Conservation (phyloP, 2,113 vertebrate genomes). For the Peromyscus californicus region DNA sequence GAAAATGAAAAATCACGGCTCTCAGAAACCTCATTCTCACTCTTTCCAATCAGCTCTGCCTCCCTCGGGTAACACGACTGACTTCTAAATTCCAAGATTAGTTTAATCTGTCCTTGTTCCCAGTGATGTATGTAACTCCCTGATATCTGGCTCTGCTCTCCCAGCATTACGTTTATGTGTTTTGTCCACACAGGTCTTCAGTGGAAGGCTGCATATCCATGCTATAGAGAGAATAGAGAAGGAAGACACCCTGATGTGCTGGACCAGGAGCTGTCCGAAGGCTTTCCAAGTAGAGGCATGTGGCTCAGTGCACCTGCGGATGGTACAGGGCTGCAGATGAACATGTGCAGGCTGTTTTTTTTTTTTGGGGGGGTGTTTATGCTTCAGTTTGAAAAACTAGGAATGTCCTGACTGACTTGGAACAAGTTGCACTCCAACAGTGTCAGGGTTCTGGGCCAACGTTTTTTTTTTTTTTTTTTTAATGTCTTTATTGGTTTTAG, state of each 20-base stretch:
- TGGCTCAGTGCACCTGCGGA: too few relatives aligned
- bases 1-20: not conserved
- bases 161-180: not conserved
- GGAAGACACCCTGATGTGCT: accelerated
- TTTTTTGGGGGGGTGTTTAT: too few relatives aligned
- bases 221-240: not conserved
- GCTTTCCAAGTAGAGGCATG: too few relatives aligned
- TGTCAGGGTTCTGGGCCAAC: accelerated
- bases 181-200: accelerated
- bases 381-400: too few relatives aligned
- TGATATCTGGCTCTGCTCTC: not conserved
- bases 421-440: too few relatives aligned
- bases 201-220: not conserved
- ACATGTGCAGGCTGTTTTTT: too few relatives aligned
- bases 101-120: not conserved
- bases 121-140: not conserved
- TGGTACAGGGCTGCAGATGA: accelerated
- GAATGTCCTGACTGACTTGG: not conserved
- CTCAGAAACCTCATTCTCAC: not conserved
- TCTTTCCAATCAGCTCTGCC: not conserved
- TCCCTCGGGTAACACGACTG: not conserved
- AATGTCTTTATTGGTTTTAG: not conserved
- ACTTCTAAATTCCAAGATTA: not conserved
- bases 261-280: accelerated
- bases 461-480: not conserved